Evolutionary conservation across 2,888 invertebrate genomes (phyloP).

Genomic region (Drosophila siamana): DNA sequence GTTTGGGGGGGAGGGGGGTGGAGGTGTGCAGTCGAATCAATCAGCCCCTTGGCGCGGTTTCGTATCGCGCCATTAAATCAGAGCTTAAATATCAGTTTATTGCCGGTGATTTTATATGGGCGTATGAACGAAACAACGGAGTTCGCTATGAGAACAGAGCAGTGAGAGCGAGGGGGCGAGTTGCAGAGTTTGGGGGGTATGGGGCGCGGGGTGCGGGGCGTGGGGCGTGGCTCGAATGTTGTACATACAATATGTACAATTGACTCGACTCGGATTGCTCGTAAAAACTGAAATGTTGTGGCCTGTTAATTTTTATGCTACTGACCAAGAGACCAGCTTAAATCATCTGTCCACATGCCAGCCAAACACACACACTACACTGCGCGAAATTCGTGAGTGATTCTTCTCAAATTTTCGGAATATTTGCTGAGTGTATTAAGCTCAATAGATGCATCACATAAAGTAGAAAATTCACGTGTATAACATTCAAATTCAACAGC

Average conservation of each 20-base stretch:
- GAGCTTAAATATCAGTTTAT: constrained; percentile 64
- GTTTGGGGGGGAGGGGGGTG: too few relatives aligned
- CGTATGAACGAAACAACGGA: not conserved
- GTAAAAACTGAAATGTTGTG: constrained; percentile 49
- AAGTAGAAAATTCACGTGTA: too few relatives aligned
- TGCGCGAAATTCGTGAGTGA: not conserved
- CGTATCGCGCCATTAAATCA: constrained; percentile 61
- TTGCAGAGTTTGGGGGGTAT: not conserved
- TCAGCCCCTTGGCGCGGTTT: constrained; percentile 50
- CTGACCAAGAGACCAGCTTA: constrained; percentile 19
- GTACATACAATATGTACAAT: constrained; percentile 50
- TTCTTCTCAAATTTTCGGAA: not conserved
- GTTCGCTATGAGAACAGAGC: too few relatives aligned
- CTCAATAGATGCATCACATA: not conserved
- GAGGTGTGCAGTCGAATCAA: constrained; percentile 43
- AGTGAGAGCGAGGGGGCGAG: too few relatives aligned
- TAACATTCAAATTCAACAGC: too few relatives aligned
- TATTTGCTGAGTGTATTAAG: too few relatives aligned
- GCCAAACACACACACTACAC: not conserved
- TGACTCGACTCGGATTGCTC: constrained; percentile 43
- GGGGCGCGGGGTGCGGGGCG: not conserved
- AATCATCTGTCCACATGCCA: constrained; percentile 26
- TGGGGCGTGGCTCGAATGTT: constrained; percentile 11
- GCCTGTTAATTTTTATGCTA: constrained; percentile 41
- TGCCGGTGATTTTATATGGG: constrained; percentile 51